Evolutionary conservation across 2,113 vertebrate genomes (phyloP), one percentile per base, ranked within the genome.

Genomic region (Seriola aureovittata): DNA sequence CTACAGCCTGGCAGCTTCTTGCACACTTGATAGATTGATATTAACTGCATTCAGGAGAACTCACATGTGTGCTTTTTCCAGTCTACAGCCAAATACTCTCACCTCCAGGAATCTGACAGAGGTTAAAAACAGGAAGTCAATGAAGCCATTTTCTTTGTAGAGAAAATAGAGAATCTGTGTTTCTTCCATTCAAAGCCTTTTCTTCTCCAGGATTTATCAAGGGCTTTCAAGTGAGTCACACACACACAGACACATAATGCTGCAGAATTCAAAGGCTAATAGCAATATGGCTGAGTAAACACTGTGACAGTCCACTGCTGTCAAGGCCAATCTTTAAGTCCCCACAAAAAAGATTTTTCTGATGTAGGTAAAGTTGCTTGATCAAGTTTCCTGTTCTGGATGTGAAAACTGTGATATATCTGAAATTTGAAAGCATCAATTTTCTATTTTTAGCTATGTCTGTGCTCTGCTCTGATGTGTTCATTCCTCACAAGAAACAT

Each of bases 221-320:
- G n/a, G 59, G 40, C 63, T 80, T 78, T 80, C n/a, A 68, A 71
- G 58, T 65, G 65, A 75, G 74, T 85, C 74, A 84, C 78, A 70
- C 58, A 58, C 59, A 64, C 29, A 59, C 36, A 78, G 23, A 59
- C n/a, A 25, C 38, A 69, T 1, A 62, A 25, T 36, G 67, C 71
- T 19, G 68, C 63, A 81, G 59, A 44, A 65, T 59, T 58, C 62
- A 48, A 58, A 59, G 59, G 55, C 48, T 75, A 48, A 62, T 52
- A 69, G 38, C 54, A 16, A 62, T 80, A 34, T 55, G 34, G 52
- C 46, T 70, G 42, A 67, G 46, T 44, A 74, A 32, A 82, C 66
- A 55, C 44, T 4, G 57, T 46, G 23, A 68, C 21, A 32, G 70
- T 65, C 81, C 46, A n/a, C 44, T 63, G 62, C 62, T 67, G 64